These are phyloP conservation scores for Amblyraja radiata DNA, from an alignment of 2,797 vertebrate genomes.

Conservation along the genomic window DNA sequence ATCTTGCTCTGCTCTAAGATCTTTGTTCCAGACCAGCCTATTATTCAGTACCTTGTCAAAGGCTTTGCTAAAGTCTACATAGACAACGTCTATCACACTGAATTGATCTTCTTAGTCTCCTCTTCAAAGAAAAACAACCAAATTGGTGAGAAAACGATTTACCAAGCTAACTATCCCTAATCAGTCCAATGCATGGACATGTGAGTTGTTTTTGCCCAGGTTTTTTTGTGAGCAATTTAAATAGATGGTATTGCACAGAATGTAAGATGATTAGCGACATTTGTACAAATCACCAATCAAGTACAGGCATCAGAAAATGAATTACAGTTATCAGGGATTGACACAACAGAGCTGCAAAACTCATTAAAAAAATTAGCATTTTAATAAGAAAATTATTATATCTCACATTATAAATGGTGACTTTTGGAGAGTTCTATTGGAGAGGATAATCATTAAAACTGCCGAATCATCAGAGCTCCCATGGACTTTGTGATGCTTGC, in stretches of 20 bases:
- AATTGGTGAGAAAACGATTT: too few species aligned
- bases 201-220: not conserved
- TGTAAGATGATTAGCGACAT: not conserved
- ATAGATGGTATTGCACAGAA: not conserved
- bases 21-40: too few species aligned
- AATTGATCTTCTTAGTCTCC: too few species aligned
- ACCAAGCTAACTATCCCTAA: too few species aligned
- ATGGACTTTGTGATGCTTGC: too few species aligned
- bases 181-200: too few species aligned
- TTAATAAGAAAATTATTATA: not conserved
- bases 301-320: not conserved
- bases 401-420: not conserved
- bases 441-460: not conserved
- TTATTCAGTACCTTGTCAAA: too few species aligned
- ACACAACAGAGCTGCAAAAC: not conserved
- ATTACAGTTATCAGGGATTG: not conserved
- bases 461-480: too few species aligned
- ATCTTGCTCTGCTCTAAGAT: too few species aligned
- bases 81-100: too few species aligned
- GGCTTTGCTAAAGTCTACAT: too few species aligned
- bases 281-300: not conserved
- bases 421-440: not conserved
- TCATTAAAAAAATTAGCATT: not conserved
- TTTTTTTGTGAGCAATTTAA: not conserved
- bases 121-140: too few species aligned